Conservation (phyloP, 2,113 vertebrate genomes). For the Seriola dumerili region DNA sequence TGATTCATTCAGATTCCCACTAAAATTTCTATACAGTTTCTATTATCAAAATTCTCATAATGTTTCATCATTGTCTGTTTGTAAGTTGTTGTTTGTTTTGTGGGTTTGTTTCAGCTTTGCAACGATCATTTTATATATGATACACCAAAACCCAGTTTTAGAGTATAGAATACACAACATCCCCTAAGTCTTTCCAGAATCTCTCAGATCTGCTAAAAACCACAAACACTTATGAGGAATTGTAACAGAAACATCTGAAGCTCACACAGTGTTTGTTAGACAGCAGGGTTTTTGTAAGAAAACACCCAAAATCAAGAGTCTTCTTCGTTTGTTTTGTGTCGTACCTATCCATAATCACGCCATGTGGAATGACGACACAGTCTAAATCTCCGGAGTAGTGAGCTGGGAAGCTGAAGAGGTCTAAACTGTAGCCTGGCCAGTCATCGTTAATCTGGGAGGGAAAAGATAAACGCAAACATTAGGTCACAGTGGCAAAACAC, state of each 20-base stretch:
- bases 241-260: not conserved
- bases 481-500: not conserved
- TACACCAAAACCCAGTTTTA: not conserved
- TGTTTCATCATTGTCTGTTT: not conserved
- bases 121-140: not conserved
- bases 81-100: not conserved
- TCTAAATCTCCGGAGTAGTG: slow-evolving; percentile 92
- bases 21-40: not conserved
- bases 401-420: slow-evolving; percentile 91
- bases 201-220: not conserved
- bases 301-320: not conserved
- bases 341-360: slow-evolving; percentile 94
- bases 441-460: slow-evolving; percentile 87
- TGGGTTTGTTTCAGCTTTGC: not conserved
- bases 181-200: not conserved
- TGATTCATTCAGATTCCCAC: not conserved
- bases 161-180: not conserved
- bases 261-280: too few species aligned
- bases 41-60: not conserved
- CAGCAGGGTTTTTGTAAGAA: not conserved
- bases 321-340: not conserved
- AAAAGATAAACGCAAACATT: slow-evolving; percentile 21
- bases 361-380: slow-evolving; percentile 91
- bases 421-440: slow-evolving; percentile 92
- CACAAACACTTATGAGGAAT: not conserved